Conservation (phyloP, 2,797 vertebrate species). For the Brachyrhaphis roseni region DNA sequence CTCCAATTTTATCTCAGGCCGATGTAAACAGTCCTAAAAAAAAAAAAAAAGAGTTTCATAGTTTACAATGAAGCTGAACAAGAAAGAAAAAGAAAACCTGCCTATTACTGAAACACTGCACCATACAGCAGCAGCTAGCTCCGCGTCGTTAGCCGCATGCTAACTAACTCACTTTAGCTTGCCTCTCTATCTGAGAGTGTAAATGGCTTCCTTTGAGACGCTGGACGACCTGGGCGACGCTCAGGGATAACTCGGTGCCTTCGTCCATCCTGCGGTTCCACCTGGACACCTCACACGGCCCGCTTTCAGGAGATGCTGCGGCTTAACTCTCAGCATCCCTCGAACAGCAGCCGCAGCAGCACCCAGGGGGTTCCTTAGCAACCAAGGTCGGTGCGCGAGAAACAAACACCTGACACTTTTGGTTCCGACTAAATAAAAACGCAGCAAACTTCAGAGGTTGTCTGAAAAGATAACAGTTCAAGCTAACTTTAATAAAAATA, state of each 20-base stretch:
- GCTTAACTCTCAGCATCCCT: constrained; percentile 26
- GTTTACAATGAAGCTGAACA: background rate
- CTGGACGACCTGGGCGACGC: constrained; percentile 90
- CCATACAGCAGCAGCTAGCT: background rate
- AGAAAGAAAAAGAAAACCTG: background rate
- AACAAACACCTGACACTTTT: constrained; percentile 58
- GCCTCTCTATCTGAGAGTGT: constrained; percentile 92
- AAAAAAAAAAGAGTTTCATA: background rate
- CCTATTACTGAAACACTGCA: background rate
- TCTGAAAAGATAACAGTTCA: background rate
- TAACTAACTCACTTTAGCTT: constrained; percentile 90
- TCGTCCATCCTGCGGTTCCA: constrained; percentile 82
- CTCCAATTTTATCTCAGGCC: constrained; percentile 91
- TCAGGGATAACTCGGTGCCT: constrained; percentile 85
- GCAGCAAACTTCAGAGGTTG: background rate
- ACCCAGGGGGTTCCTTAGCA: constrained; percentile 74
- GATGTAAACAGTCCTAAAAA: constrained; percentile 89
- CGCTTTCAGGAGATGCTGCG: background rate
- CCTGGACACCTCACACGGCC: background rate
- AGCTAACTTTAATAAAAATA: background rate
- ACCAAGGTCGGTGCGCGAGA: constrained; percentile 54
- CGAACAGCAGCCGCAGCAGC: constrained; percentile 14
- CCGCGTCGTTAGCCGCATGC: constrained; percentile 59
- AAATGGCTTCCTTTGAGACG: constrained; percentile 89
- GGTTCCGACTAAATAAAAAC: constrained; percentile 64